Evolutionary conservation across 2,888 invertebrate genomes (phyloP).

Genomic region (Hirtodrosophila cameraria): DNA sequence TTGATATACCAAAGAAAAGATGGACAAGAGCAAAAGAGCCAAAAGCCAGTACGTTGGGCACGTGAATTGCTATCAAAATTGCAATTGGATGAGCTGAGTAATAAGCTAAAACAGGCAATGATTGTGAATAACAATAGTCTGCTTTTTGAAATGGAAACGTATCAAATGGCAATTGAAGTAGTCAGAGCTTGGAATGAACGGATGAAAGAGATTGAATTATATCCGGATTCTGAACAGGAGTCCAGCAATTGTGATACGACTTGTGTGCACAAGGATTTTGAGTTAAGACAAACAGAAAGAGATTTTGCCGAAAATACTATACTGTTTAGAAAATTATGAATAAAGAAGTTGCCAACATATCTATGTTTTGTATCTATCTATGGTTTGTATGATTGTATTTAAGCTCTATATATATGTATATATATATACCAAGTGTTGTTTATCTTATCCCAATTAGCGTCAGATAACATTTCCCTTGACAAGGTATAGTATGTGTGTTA

Average conservation of each 20-base stretch:
- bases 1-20: conserved; percentile 18
- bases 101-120: conserved; percentile 27
- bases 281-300: conserved; percentile 14
- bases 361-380: neutral
- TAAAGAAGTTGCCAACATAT: neutral
- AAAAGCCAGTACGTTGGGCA: neutral
- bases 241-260: neutral
- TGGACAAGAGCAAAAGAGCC: accelerated
- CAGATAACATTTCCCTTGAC: conserved; percentile 9
- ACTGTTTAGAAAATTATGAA: neutral
- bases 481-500: neutral
- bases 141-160: conserved; percentile 43
- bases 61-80: conserved; percentile 18
- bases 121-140: neutral
- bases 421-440: neutral
- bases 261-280: conserved; percentile 22
- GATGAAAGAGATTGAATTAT: neutral
- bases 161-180: conserved; percentile 13
- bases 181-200: conserved; percentile 5
- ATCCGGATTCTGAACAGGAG: neutral
- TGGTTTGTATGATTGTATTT: neutral
- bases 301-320: neutral
- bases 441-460: conserved; percentile 39
- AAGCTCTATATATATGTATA: neutral
- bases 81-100: conserved; percentile 1